Evolutionary conservation across 2,888 invertebrate species (phyloP).

Genomic region (Leptopilina syphax): DNA sequence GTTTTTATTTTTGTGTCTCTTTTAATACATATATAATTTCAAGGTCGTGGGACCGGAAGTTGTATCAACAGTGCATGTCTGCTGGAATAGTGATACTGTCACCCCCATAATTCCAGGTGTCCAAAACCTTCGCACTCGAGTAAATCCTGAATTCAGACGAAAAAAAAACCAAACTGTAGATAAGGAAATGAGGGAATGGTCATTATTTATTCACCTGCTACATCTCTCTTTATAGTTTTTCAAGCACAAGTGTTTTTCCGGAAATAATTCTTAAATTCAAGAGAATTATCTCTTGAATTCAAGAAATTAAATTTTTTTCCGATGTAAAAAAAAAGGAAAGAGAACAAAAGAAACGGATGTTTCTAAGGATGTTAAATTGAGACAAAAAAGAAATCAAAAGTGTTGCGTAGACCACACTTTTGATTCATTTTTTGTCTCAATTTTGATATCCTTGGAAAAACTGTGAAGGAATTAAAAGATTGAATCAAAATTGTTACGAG

Average conservation of each 20-base stretch:
- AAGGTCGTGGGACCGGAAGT: conserved; percentile 44
- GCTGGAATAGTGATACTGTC: conserved; percentile 33
- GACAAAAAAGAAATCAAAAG: too few relatives aligned
- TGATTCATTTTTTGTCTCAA: too few relatives aligned
- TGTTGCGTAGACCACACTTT: too few relatives aligned
- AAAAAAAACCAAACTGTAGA: neutral
- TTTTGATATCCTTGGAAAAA: too few relatives aligned
- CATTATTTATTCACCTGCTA: conserved; percentile 8
- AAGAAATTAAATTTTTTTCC: too few relatives aligned
- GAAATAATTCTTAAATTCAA: neutral
- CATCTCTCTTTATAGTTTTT: neutral
- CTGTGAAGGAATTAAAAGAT: too few relatives aligned
- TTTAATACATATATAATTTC: neutral
- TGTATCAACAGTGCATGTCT: conserved; percentile 31
- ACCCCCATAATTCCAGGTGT: conserved; percentile 35
- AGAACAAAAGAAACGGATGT: too few relatives aligned
- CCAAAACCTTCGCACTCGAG: neutral
- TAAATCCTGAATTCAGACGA: neutral
- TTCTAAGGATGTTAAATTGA: too few relatives aligned
- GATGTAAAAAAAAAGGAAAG: too few relatives aligned
- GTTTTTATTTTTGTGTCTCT: neutral
- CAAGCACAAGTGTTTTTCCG: neutral
- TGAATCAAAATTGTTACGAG: too few relatives aligned
- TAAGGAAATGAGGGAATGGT: neutral
- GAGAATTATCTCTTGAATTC: too few relatives aligned